These are phyloP conservation scores for Lordiphosa collinella DNA, from an alignment of 1,140 invertebrate species.

Conservation along the genomic window DNA sequence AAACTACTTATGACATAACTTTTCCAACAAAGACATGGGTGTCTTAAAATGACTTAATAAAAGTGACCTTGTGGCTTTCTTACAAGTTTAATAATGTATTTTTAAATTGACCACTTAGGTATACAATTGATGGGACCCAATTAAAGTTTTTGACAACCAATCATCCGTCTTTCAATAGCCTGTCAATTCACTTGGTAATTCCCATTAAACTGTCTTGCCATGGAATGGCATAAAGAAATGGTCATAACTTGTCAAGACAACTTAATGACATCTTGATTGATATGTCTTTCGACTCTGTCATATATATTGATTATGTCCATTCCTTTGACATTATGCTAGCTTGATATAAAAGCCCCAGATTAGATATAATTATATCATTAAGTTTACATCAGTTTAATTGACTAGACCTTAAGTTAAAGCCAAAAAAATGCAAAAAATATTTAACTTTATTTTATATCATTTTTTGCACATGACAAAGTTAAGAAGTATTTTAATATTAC, in stretches of 20 bases:
- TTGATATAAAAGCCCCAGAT: slow-evolving; percentile 35
- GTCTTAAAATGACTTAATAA: too few species aligned
- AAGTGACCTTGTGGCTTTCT: too few species aligned
- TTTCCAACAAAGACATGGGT: too few species aligned
- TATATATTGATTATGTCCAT: slow-evolving; percentile 19
- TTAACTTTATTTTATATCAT: slow-evolving; percentile 48
- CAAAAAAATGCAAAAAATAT: slow-evolving; percentile 23
- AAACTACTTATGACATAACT: too few species aligned
- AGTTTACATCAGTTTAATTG: slow-evolving; percentile 24
- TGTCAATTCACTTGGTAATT: too few species aligned
- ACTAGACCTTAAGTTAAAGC: not conserved
- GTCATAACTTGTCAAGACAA: slow-evolving; percentile 25
- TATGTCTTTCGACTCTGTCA: not conserved
- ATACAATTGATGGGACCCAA: not conserved
- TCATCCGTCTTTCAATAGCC: not conserved
- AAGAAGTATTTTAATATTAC: slow-evolving; percentile 43
- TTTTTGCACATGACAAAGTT: slow-evolving; percentile 52
- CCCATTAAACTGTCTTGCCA: too few species aligned
- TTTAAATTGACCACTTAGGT: not conserved
- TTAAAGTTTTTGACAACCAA: not conserved
- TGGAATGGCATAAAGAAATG: too few species aligned
- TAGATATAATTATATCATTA: slow-evolving; percentile 18
- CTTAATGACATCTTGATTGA: slow-evolving; percentile 3
- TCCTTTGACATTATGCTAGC: slow-evolving; percentile 14
- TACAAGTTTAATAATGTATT: too few species aligned